Conservation (phyloP, 2,888 invertebrate genomes). For the Meteorus colon region DNA sequence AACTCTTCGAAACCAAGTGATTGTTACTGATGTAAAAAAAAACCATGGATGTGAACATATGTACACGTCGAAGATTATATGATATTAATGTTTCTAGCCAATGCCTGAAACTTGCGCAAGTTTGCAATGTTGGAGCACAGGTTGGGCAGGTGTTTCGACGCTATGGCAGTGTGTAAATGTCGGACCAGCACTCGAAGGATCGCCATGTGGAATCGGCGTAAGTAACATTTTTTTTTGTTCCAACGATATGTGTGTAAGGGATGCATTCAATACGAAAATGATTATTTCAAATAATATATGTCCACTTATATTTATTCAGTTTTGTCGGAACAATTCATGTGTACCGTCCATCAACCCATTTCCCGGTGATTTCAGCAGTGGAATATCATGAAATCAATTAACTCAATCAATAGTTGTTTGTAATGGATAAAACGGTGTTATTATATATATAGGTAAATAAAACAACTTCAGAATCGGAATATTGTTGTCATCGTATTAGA, state of each 20-base stretch:
- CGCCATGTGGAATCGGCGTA: slow-evolving; percentile 17
- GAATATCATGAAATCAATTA: not conserved
- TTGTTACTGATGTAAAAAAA: too few relatives aligned
- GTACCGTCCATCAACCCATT: not conserved
- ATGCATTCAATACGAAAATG: not conserved
- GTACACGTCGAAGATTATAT: not conserved
- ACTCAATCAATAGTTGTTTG: not conserved
- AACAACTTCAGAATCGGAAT: not conserved
- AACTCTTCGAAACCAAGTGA: not conserved
- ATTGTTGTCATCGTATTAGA: not conserved
- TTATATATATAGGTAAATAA: not conserved
- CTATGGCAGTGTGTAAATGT: not conserved
- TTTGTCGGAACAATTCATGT: not conserved
- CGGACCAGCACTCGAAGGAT: not conserved
- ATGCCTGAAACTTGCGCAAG: not conserved
- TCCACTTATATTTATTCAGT: not conserved
- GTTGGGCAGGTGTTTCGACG: not conserved
- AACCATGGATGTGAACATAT: too few relatives aligned
- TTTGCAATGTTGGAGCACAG: not conserved
- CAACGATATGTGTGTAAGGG: not conserved
- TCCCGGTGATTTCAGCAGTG: not conserved
- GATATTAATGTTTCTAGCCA: not conserved
- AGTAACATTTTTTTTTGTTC: not conserved
- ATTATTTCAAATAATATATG: not conserved
- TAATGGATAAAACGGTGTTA: not conserved